Percentiles rank a stretch among this genome's conserved stretches.
Evolutionary conservation across 2,888 invertebrate genomes (phyloP).

Genomic region (Parapristionchus giblindavisi): DNA sequence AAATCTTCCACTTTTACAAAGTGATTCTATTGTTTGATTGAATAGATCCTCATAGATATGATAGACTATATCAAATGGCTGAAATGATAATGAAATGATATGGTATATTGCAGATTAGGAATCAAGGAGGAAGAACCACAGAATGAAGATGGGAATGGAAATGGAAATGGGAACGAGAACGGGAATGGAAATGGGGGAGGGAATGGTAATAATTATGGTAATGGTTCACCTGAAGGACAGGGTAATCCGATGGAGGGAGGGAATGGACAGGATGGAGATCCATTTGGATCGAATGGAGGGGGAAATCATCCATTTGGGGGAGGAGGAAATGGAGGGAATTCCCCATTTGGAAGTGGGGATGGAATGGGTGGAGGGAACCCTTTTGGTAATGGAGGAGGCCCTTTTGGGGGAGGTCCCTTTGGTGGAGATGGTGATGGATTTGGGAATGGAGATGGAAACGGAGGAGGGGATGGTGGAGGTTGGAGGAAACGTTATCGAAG

Average conservation of each 20-base stretch:
- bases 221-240: constrained; percentile 15
- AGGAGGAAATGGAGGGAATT: not conserved
- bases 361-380: constrained; percentile 20
- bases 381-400: constrained; percentile 12
- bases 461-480: not conserved
- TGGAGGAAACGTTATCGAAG: not conserved
- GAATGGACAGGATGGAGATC: constrained; percentile 11
- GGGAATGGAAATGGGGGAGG: constrained; percentile 1
- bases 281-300: not conserved
- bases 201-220: not conserved
- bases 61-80: constrained; percentile 19
- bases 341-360: not conserved
- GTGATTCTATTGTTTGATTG: not conserved
- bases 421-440: not conserved
- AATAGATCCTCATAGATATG: not conserved
- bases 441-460: not conserved
- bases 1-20: constrained; percentile 10
- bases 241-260: not conserved
- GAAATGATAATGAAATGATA: not conserved
- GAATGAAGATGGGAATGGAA: not conserved
- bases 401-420: not conserved
- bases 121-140: constrained; percentile 2
- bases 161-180: constrained; percentile 5
- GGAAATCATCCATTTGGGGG: not conserved
- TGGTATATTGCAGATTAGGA: constrained; percentile 1